Percentiles rank a stretch among this genome's conserved stretches.
Evolutionary conservation across 2,113 vertebrate species (phyloP).

Genomic region (Tyrannus savana): DNA sequence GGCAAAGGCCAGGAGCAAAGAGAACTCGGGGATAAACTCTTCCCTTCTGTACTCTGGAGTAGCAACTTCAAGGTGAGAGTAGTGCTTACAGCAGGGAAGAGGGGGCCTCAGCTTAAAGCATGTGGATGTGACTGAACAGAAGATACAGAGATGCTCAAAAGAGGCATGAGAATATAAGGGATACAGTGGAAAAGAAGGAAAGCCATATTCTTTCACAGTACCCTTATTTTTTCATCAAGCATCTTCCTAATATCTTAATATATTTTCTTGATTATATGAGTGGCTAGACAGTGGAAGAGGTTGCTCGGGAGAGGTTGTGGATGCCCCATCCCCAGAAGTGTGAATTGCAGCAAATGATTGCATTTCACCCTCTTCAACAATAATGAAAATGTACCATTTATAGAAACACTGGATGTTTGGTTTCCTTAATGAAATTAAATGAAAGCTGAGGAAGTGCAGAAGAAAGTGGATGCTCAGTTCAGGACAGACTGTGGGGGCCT

Average conservation of each 20-base stretch:
- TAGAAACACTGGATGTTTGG: neutral
- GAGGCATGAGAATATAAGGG: neutral
- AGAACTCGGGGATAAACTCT: neutral
- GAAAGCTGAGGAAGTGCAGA: neutral
- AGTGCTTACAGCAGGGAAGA: neutral
- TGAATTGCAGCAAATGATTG: neutral
- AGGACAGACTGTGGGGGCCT: neutral
- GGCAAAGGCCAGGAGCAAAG: neutral
- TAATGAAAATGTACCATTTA: neutral
- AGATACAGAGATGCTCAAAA: neutral
- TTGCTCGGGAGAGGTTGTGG: neutral
- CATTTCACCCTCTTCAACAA: neutral
- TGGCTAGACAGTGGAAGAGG: neutral
- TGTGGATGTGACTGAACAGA: neutral
- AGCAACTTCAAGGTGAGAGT: neutral
- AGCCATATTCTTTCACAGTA: neutral
- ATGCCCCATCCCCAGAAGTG: neutral
- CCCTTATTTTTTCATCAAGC: neutral
- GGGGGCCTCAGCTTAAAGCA: neutral
- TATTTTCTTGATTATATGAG: neutral
- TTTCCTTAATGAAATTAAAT: neutral
- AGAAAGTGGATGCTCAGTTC: neutral
- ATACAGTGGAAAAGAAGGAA: fast-evolving
- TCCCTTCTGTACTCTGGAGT: neutral
- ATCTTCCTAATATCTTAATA: neutral